Conservation (phyloP, 2,113 vertebrate genomes). For the Melierax canorus region DNA sequence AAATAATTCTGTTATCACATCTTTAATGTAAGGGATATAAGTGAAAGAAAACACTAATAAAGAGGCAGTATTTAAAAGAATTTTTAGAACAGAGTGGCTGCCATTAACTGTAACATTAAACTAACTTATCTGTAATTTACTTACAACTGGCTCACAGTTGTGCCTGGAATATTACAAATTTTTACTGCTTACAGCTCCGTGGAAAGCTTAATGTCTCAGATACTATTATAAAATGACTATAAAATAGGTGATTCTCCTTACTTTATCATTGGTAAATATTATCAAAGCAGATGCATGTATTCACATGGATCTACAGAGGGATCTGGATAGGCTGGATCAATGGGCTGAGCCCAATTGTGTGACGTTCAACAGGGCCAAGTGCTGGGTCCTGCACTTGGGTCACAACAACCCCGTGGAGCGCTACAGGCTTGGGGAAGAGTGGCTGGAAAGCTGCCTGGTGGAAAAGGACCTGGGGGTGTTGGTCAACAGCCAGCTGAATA, state of each 20-base stretch:
- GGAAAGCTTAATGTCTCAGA: neutral
- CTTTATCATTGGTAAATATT: neutral
- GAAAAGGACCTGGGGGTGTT: neutral
- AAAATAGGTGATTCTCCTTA: neutral
- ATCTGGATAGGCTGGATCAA: neutral
- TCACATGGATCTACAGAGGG: neutral
- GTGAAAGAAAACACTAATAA: slow-evolving; percentile 8
- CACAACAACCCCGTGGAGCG: neutral
- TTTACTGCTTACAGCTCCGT: neutral
- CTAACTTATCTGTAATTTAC: slow-evolving; percentile 17
- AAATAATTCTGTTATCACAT: slow-evolving; percentile 5
- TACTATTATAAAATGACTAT: neutral
- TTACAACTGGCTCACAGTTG: neutral
- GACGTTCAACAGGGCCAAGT: neutral
- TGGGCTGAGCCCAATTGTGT: too few species aligned
- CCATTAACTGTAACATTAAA: slow-evolving; percentile 1
- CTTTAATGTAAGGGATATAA: neutral
- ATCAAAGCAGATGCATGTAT: neutral
- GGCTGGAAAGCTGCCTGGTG: neutral
- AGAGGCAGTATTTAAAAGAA: slow-evolving; percentile 14
- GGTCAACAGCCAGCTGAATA: too few species aligned
- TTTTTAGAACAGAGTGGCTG: neutral
- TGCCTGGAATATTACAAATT: neutral
- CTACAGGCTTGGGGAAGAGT: too few species aligned
- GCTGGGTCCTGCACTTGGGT: neutral